Conservation (phyloP, 1,140 invertebrate species). For the Arion vulgaris region DNA sequence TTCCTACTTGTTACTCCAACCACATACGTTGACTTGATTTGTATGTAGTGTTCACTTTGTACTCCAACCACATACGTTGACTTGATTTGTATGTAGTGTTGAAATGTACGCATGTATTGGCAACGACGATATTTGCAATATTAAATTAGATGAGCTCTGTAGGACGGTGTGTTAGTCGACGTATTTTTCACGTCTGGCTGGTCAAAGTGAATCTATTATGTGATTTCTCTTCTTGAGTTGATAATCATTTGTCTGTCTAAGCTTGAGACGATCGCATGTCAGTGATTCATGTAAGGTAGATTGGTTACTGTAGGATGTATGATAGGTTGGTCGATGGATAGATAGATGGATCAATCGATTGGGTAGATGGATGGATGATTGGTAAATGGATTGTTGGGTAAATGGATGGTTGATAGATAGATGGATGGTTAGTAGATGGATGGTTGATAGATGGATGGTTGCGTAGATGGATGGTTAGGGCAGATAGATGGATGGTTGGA, state of each 20-base stretch:
- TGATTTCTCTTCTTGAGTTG: background rate
- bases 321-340: no score
- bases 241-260: background rate
- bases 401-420: no score
- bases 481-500: no score
- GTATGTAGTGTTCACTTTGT: background rate
- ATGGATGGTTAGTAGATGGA: no score
- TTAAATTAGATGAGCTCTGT: background rate
- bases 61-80: background rate
- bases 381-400: no score
- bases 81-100: background rate
- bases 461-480: no score
- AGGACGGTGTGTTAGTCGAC: background rate
- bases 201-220: background rate
- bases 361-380: no score
- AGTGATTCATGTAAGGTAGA: no score
- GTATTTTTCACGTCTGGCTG: background rate
- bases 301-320: no score
- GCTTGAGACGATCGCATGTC: no score
- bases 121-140: background rate
- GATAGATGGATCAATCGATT: no score
- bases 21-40: background rate
- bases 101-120: background rate
- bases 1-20: background rate
- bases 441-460: no score